Percentiles rank a stretch among this genome's conserved stretches.
These are phyloP conservation scores for Crioceris asparagi DNA, from an alignment of 2,888 invertebrate genomes.

Conservation along the genomic window DNA sequence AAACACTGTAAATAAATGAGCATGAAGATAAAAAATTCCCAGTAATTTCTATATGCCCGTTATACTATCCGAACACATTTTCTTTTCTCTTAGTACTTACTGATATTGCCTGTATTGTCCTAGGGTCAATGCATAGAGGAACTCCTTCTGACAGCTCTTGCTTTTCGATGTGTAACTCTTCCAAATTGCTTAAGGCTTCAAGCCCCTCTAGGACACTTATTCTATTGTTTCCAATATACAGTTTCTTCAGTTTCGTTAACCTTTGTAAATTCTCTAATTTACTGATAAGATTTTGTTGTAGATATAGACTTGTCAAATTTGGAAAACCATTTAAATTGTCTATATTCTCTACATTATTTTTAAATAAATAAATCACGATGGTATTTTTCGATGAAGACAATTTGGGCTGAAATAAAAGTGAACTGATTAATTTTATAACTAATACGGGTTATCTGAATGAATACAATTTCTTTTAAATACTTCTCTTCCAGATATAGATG, in stretches of 20 bases:
- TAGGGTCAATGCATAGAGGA: conserved; percentile 56
- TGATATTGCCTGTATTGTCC: conserved; percentile 46
- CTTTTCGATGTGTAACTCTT: conserved; percentile 58
- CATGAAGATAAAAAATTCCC: too few relatives aligned
- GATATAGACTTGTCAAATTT: conserved; percentile 54
- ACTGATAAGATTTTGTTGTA: conserved; percentile 73
- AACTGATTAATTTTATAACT: too few relatives aligned
- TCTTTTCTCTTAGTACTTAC: conserved; percentile 42
- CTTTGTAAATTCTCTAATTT: conserved; percentile 59
- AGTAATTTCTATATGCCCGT: too few relatives aligned
- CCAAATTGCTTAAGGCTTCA: conserved; percentile 46
- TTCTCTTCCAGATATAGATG: conserved; percentile 25
- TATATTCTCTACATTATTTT: conserved; percentile 49
- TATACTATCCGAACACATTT: too few relatives aligned
- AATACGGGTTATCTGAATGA: too few relatives aligned
- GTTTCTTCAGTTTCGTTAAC: conserved; percentile 58
- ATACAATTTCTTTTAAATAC: conserved; percentile 20
- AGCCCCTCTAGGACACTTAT: conserved; percentile 62
- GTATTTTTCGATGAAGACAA: conserved; percentile 35
- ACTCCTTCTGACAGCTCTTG: conserved; percentile 48
- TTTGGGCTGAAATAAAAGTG: conserved; percentile 11
- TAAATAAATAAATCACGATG: conserved; percentile 51
- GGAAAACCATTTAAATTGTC: conserved; percentile 44
- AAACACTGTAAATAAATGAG: too few relatives aligned
- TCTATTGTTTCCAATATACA: conserved; percentile 62